phyloP scores from a whole-genome alignment of 2,113 vertebrate species.

The Rhagologus leucostigma region DNA sequence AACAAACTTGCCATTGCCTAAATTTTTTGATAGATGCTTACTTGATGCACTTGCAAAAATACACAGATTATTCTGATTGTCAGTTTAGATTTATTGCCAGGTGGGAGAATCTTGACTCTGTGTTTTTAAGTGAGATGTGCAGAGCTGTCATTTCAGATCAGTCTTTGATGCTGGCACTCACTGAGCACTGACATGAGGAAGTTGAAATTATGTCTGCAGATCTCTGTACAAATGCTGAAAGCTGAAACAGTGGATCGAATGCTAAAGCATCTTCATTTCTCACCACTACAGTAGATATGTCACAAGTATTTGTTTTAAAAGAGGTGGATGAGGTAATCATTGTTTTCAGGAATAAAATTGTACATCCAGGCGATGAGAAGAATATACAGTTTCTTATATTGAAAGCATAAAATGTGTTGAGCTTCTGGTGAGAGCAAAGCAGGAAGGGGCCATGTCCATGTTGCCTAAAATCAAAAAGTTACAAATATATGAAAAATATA shows the following conservation, averaged over 20 bases:
- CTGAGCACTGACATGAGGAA: background rate
- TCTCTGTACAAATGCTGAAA: background rate
- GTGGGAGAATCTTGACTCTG: background rate
- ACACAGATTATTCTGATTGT: background rate
- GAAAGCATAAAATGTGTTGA: background rate
- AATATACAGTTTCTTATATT: background rate
- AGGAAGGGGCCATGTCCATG: background rate
- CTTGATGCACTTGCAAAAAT: background rate
- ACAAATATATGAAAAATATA: background rate
- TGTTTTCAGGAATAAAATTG: background rate
- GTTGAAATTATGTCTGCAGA: background rate
- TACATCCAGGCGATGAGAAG: background rate
- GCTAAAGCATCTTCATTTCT: background rate
- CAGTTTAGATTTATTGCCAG: background rate
- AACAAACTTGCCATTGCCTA: background rate
- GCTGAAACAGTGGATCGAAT: background rate
- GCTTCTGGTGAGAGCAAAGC: background rate
- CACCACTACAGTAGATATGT: background rate
- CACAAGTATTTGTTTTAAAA: background rate
- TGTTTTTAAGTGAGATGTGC: background rate
- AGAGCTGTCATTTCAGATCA: background rate
- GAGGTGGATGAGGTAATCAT: background rate
- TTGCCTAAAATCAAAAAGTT: background rate
- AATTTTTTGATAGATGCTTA: background rate
- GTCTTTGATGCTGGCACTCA: background rate